phyloP scores from a whole-genome alignment of 2,888 invertebrate species.

The Neoascia interrupta region DNA sequence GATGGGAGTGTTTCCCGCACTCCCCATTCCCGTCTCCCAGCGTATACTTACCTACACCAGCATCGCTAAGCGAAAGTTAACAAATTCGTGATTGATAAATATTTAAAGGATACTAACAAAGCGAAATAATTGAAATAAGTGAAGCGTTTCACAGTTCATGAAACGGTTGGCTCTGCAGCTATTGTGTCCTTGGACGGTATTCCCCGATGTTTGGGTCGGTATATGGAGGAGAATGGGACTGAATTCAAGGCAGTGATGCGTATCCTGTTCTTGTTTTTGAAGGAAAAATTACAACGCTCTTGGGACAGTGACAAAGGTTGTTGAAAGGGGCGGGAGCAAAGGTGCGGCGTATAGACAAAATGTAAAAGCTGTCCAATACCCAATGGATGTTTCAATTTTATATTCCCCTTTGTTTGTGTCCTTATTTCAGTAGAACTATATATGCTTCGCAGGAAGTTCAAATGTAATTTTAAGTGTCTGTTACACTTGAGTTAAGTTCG shows the following conservation, averaged over 20 bases:
- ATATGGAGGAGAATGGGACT: neutral
- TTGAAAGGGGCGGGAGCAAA: constrained; percentile 9
- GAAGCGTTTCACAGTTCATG: constrained; percentile 74
- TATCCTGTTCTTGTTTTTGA: constrained; percentile 28
- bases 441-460: too few species aligned
- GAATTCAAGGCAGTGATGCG: constrained; percentile 33
- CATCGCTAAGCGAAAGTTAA: constrained; percentile 73
- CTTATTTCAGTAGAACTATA: too few species aligned
- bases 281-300: constrained; percentile 54
- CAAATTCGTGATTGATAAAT: constrained; percentile 80
- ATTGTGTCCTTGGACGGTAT: too few species aligned
- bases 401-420: neutral
- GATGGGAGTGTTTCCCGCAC: neutral
- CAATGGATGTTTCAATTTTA: constrained; percentile 17
- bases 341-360: constrained; percentile 23
- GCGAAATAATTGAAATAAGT: constrained; percentile 80
- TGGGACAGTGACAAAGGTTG: constrained; percentile 52
- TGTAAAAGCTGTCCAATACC: constrained; percentile 31
- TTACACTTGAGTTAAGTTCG: too few species aligned
- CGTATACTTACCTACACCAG: too few species aligned
- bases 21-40: neutral
- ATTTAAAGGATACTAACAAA: constrained; percentile 79
- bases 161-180: constrained; percentile 10
- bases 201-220: constrained; percentile 15
- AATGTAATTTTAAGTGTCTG: too few species aligned